Evolutionary conservation across 2,888 invertebrate species (phyloP).

Genomic region (Atherix ibis): DNA sequence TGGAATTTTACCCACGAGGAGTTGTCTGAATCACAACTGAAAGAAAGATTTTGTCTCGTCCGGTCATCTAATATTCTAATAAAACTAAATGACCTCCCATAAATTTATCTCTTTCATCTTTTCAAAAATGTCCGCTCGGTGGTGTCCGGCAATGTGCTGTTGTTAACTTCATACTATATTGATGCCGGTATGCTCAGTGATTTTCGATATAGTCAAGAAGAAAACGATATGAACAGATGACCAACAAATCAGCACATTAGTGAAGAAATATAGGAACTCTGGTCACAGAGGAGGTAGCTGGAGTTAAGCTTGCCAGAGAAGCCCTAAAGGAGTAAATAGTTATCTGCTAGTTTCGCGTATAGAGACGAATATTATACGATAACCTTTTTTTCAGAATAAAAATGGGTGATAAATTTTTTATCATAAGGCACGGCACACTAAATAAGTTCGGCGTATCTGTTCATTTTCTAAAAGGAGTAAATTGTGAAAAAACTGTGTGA

Average conservation of each 20-base stretch:
- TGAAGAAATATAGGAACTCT: no score
- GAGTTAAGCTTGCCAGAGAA: no score
- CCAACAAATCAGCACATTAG: constrained; percentile 7
- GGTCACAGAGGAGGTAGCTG: no score
- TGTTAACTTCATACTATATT: no score
- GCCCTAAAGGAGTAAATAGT: no score
- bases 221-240: constrained; percentile 6
- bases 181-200: no score
- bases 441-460: constrained; percentile 8
- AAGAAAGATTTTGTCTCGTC: constrained; percentile 6
- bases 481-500: constrained; percentile 4
- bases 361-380: constrained; percentile 7
- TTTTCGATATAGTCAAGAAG: no score
- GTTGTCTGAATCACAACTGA: constrained; percentile 2
- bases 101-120: constrained; percentile 9
- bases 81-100: constrained; percentile 9
- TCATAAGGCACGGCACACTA: constrained; percentile 6
- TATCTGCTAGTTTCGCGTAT: no score
- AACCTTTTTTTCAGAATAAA: constrained; percentile 8
- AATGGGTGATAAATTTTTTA: constrained; percentile 9
- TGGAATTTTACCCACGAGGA: no score
- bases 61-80: constrained; percentile 8
- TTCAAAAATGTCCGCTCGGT: no score
- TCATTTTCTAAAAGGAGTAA: no score
- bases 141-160: no score